Percentiles rank a stretch among this genome's conserved stretches.
These are phyloP conservation scores for Orthosia gracilis DNA, from an alignment of 2,888 invertebrate species.

Conservation along the genomic window DNA sequence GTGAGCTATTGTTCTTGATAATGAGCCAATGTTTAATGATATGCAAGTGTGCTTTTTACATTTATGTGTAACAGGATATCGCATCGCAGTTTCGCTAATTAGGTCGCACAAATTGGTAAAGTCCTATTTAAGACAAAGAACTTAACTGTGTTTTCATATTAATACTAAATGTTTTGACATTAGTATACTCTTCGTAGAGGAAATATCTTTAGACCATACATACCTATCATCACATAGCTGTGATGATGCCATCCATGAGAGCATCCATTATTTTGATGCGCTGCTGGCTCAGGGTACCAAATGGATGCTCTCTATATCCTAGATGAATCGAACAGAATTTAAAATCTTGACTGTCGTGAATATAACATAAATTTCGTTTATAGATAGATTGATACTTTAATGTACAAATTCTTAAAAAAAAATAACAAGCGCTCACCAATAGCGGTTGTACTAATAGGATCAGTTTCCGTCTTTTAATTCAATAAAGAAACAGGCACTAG, in stretches of 20 bases:
- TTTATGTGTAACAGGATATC: slow-evolving; percentile 75
- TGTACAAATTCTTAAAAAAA: too few species aligned
- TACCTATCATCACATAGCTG: too few species aligned
- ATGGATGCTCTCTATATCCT: neutral
- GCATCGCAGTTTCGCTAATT: slow-evolving; percentile 64
- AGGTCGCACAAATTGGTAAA: slow-evolving; percentile 31
- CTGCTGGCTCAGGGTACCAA: neutral
- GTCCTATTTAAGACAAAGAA: slow-evolving; percentile 5
- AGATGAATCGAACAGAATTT: neutral
- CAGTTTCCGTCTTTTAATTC: neutral
- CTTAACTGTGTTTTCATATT: neutral
- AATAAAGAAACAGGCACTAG: neutral
- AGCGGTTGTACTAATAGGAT: neutral
- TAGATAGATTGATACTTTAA: neutral
- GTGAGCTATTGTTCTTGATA: slow-evolving; percentile 85
- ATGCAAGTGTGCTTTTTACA: slow-evolving; percentile 73
- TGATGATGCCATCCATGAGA: too few species aligned
- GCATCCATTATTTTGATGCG: too few species aligned
- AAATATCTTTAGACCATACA: too few species aligned
- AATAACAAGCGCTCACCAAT: neutral
- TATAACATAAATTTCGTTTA: neutral
- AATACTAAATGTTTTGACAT: neutral
- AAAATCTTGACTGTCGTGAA: neutral
- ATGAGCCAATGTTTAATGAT: slow-evolving; percentile 79
- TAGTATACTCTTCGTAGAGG: too few species aligned